Base-by-base conservation (phyloP, 2,113 vertebrate genomes). In the Mus spicilegus region DNA sequence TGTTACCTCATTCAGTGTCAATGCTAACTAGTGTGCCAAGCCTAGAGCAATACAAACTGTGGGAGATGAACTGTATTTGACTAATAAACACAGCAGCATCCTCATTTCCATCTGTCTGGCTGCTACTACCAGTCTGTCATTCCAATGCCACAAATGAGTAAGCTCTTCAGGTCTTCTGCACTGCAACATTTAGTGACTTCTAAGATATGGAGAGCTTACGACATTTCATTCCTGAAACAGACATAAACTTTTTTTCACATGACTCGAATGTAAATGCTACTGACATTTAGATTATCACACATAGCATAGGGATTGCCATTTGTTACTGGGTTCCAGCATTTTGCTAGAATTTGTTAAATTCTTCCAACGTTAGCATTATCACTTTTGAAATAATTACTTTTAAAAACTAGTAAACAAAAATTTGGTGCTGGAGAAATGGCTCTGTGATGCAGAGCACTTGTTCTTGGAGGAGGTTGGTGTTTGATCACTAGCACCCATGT, bases 321-420 rank as follows among this genome's bases (percentile, higher is more conserved):
- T 89, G 82, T 85, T 54, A 75, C 19, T 85, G 16, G 39, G 49
- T 46, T 75, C 54, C 70, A 90, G 20, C 30, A 92, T 39, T 92
- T 89, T 93, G 84, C 82, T 58, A 58, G 17, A 58, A 58, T 58
- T 58, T 58, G 17, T 58, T 58, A 78, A 93, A 89, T 69, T 90
- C 49, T 93, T 58, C 26, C 56, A 90, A 42, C 82, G 87, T 5
- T 63, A 93, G 5, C 81, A 94, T 86, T 73, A 80, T 26, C 73
- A 94, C 56, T 91, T 85, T 94, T 69, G 54, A 85, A 95, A 73
- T 84, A 90, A 65, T 90, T 88, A 51, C 67, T 77, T 76, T 63
- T 1, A 73, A 95, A 89, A 96, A 96, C 19, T 85, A 81, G 51
- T 51, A 56, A 94, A 89, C 93, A 49, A 86, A 26, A 85, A 67